Base-by-base conservation (phyloP, 35 echinoderm and acorn worm species). In the Apostichopus japonicus region DNA sequence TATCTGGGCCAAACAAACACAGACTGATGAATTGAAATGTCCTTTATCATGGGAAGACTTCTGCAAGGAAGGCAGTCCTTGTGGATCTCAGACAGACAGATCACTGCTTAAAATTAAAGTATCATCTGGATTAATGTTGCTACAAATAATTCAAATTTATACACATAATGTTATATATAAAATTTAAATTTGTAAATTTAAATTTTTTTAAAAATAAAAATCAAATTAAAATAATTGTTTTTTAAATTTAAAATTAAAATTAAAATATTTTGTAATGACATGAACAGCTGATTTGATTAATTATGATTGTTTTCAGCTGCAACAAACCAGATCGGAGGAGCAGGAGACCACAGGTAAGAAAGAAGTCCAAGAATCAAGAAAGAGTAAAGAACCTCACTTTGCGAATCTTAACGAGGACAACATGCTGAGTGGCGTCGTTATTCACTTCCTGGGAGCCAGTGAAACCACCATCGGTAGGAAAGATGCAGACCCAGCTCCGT, bases 401-500 rank as follows among this genome's bases (percentile, higher is more conserved):
- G 59, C 92, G 16, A 98, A 98, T 77, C 72, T 98, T 19, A 98
- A 98, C 88, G 96, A 98, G 62, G 95, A 98, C 52, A 91, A 88
- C 4, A 77, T 93, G 77, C 91, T 98, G 17, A 96, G 94, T 72
- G 93, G 91, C 24, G 94, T 98, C 65, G 93, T 98, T 25, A 24
- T 94, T 8, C 93, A 96, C 59, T 98, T 98, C 91, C 77, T 98
- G 53, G 65, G 92, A 5, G 92, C 94, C 17, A 96, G 92, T 55
- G 93, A 98, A 93, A 98, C 94, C 6, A 98, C 97, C 1, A 96
- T 98, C 16, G 95, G 97, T 54, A 57, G 97, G 24, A 98, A 98
- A 78, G 97, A 98, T 94, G 97, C 97, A 9, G 87, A 90, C 71
- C 96, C 96, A 10, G 91, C 55, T 14, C 96, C 96, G 13, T 94